Base-by-base conservation (phyloP, 1,140 invertebrate genomes). In the Rhyzopertha dominica region DNA sequence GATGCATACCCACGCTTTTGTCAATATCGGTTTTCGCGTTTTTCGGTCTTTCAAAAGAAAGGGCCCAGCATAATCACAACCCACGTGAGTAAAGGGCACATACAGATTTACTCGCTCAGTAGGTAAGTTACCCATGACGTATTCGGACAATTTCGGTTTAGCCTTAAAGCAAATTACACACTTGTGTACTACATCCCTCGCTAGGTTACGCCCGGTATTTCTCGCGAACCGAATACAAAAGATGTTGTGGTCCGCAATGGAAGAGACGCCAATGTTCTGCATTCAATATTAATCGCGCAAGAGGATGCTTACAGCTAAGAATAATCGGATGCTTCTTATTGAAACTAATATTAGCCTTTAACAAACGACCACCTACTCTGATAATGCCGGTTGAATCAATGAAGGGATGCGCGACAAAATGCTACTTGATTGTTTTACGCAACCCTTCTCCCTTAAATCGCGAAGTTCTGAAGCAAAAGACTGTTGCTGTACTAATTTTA, bases 41-140 rank as follows among this genome's bases (percentile, higher is more conserved):
- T 43, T 35, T 3, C 30, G 49, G 8, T n/a, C 42, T 45, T 55
- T 63, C 0, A 66, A 31, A 0, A 45, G 24, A n/a, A 62, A 51
- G 1, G 63, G 60, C 7, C 67, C 67, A 5, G 60, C 60, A 30
- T 62, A 67, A 45, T 69, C 65, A 0, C 65, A 36, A 0, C 66
- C 66, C n/a, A 51, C 37, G 14, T 43, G 13, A 5, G 29, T 8
- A 47, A 68, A 62, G 7, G 57, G n/a, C n/a, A 50, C 24, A 5
- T 5, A 5, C 9, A 7, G 22, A 20, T 12, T 4, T 20, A 43
- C 30, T 4, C 41, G 19, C 5, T 3, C 3, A 12, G 3, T 26
- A 7, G 56, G 56, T n/a, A n/a, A 26, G 29, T 48, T 28, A 10
- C 47, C 47, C 53, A 58, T 58, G 25, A 28, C 2, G 25, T 47